These are phyloP conservation scores for Prionace glauca DNA, from an alignment of 2,797 vertebrate species.

Conservation along the genomic window DNA sequence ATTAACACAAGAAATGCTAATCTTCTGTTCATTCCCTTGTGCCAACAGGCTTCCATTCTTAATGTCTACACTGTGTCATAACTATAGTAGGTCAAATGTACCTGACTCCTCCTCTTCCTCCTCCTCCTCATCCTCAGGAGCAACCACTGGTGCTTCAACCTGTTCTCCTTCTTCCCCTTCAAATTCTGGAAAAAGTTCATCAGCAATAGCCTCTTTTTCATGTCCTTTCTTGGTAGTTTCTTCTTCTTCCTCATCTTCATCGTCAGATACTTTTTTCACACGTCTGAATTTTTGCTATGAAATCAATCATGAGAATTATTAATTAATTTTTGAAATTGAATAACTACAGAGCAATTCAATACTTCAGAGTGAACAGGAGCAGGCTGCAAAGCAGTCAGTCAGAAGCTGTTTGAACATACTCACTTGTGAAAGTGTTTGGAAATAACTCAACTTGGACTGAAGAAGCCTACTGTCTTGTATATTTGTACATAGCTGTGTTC, in stretches of 20 bases:
- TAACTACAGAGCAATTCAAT: background rate
- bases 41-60: background rate
- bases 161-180: slow-evolving; percentile 90
- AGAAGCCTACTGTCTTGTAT: too few relatives aligned
- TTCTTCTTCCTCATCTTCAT: slow-evolving; percentile 92
- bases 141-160: slow-evolving; percentile 67
- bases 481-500: too few relatives aligned
- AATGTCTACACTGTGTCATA: background rate
- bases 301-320: background rate
- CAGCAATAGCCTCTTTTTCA: slow-evolving; percentile 87
- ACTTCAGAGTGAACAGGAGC: background rate
- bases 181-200: slow-evolving; percentile 87
- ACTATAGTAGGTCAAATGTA: slow-evolving; percentile 46
- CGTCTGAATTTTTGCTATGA: slow-evolving; percentile 91
- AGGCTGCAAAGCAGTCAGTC: background rate
- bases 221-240: slow-evolving; percentile 70
- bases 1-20: background rate
- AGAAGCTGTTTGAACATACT: background rate
- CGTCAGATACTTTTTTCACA: slow-evolving; percentile 88
- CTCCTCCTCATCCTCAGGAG: slow-evolving; percentile 75
- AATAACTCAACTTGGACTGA: too few relatives aligned
- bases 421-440: too few relatives aligned
- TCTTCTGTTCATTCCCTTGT: background rate
- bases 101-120: slow-evolving; percentile 93
- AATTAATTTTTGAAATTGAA: background rate